Conservation (phyloP, 2,797 vertebrate genomes). For the Nannoperca australis region DNA sequence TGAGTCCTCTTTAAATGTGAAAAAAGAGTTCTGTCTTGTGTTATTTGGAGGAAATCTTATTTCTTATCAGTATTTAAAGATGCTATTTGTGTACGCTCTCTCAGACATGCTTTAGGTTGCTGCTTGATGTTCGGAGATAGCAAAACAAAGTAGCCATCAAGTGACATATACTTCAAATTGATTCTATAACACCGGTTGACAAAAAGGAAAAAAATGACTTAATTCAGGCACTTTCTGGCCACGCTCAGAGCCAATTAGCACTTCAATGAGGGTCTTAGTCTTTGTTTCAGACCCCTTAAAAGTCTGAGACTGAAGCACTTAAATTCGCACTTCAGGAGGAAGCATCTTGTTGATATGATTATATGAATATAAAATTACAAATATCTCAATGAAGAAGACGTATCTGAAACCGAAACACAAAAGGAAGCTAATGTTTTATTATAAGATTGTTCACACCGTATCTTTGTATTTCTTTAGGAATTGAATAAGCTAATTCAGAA, state of each 20-base stretch:
- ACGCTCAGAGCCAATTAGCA: conserved; percentile 76
- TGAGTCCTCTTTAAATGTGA: conserved; percentile 82
- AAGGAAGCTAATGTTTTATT: conserved; percentile 65
- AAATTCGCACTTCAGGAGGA: conserved; percentile 74
- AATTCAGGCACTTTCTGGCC: conserved; percentile 68
- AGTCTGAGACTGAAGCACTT: conserved; percentile 82
- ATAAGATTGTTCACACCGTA: conserved; percentile 59
- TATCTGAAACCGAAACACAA: conserved; percentile 51
- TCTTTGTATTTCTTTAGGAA: conserved; percentile 72
- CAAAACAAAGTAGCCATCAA: conserved; percentile 33
- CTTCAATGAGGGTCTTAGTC: conserved; percentile 72
- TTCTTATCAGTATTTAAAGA: conserved; percentile 80
- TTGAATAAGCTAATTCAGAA: conserved; percentile 82
- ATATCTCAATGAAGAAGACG: conserved; percentile 44
- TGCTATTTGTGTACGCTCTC: conserved; percentile 54
- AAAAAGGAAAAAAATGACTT: conserved; percentile 17
- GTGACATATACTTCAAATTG: conserved; percentile 5
- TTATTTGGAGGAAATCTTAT: conserved; percentile 62
- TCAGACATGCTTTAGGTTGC: conserved; percentile 50
- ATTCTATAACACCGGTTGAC: conserved; percentile 19
- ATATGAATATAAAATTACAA: conserved; percentile 30
- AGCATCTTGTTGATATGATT: conserved; percentile 35
- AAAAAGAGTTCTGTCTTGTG: conserved; percentile 65
- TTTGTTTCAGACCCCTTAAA: conserved; percentile 66
- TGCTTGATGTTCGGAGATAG: conserved; percentile 46